phyloP scores from a whole-genome alignment of 2,113 vertebrate genomes.

The Tylochromis polylepis region DNA sequence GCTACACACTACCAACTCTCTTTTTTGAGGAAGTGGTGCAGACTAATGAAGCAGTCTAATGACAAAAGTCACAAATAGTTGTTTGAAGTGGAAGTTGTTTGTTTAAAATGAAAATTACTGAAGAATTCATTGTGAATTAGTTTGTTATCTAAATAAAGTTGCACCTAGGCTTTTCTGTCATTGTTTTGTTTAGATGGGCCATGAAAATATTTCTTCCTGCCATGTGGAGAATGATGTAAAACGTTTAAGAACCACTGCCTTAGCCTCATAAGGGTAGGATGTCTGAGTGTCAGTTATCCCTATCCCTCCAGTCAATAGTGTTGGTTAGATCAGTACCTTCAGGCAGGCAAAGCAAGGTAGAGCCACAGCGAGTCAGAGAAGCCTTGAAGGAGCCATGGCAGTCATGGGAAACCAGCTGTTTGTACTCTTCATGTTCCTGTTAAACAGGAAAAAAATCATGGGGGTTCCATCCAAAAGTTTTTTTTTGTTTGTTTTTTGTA shows the following conservation, averaged over 20 bases:
- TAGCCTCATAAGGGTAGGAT: conserved; percentile 72
- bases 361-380: conserved; percentile 39
- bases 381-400: conserved; percentile 60
- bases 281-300: conserved; percentile 74
- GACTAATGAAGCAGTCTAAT: no score
- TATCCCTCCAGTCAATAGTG: conserved; percentile 67
- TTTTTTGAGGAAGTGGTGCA: no score
- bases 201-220: no score
- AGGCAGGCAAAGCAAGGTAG: conserved; percentile 41
- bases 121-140: no score
- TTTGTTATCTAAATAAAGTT: no score
- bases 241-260: neutral
- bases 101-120: no score
- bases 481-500: neutral
- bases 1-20: no score
- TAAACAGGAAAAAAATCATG: neutral
- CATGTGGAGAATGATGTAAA: no score
- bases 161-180: no score
- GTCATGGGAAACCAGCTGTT: conserved; percentile 33
- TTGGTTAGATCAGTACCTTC: conserved; percentile 36
- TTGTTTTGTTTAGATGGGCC: no score
- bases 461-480: neutral
- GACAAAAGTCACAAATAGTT: no score
- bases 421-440: conserved; percentile 75
- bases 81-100: no score